phyloP scores from a whole-genome alignment of 1,140 invertebrate genomes.

The Eurosta solidaginis region DNA sequence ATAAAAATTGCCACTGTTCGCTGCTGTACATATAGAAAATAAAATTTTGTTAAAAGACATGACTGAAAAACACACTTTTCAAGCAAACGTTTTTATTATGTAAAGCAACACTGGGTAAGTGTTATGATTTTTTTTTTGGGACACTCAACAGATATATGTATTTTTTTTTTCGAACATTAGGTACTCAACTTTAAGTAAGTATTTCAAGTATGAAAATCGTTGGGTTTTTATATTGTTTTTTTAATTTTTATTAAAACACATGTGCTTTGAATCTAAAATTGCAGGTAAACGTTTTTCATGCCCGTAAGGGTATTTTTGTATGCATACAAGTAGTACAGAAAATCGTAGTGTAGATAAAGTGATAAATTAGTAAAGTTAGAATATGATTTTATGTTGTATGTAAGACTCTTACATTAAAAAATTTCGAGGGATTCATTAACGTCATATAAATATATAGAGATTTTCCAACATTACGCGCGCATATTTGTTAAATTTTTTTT shows the following conservation, averaged over 20 bases:
- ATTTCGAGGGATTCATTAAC: not conserved
- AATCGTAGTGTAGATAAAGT: not conserved
- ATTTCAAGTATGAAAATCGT: not conserved
- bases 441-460: not conserved
- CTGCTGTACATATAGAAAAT: not conserved
- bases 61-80: not conserved
- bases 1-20: too few relatives aligned
- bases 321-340: not conserved
- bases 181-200: too few relatives aligned
- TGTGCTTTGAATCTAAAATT: not conserved
- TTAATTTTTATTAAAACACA: not conserved
- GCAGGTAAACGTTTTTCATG: not conserved
- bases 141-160: too few relatives aligned
- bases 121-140: too few relatives aligned
- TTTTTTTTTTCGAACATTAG: too few relatives aligned
- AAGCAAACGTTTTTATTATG: too few relatives aligned
- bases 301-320: not conserved
- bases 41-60: not conserved
- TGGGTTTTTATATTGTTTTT: not conserved
- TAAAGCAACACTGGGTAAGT: too few relatives aligned
- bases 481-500: not conserved
- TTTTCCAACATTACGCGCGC: not conserved
- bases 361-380: constrained; percentile 21
- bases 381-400: not conserved
- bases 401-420: not conserved